Percentiles rank a stretch among this genome's conserved stretches.
Conservation (phyloP, 35 echinoderm and acorn worm genomes). For the Diadema setosum region DNA sequence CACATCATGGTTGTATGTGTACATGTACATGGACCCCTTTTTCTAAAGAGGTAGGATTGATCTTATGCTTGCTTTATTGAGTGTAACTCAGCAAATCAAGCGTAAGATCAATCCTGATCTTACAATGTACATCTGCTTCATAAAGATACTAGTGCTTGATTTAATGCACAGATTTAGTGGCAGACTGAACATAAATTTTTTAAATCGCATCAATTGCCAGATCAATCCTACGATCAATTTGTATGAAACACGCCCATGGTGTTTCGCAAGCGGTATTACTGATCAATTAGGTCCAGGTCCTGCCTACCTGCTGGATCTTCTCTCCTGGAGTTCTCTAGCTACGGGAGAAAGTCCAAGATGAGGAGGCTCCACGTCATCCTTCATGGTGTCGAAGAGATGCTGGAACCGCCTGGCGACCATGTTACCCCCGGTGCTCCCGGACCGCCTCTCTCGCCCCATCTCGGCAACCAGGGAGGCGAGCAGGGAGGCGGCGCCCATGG, state of each 20-base stretch:
- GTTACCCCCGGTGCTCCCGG: not conserved
- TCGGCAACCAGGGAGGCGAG: slow-evolving; percentile 25
- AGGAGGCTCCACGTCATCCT: slow-evolving; percentile 50
- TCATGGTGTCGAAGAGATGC: slow-evolving; percentile 83
- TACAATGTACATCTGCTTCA: not conserved
- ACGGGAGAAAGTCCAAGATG: slow-evolving; percentile 53
- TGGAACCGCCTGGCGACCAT: slow-evolving; percentile 44
- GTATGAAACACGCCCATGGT: not conserved
- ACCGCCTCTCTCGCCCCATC: not conserved
- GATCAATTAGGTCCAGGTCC: not conserved
- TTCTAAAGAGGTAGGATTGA: no score
- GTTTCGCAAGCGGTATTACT: not conserved
- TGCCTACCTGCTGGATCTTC: slow-evolving; percentile 54
- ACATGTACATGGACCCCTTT: no score
- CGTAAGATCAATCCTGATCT: no score
- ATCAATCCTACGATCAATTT: not conserved
- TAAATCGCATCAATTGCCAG: no score
- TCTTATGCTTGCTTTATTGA: no score
- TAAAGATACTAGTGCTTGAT: not conserved
- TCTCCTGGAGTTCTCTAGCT: slow-evolving; percentile 28
- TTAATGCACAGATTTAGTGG: not conserved
- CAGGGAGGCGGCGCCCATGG: slow-evolving; percentile 49
- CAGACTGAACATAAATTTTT: no score
- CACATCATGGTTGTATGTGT: no score
- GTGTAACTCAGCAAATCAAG: no score